Conservation (phyloP, 2,797 vertebrate genomes). For the Channallabes apus region DNA sequence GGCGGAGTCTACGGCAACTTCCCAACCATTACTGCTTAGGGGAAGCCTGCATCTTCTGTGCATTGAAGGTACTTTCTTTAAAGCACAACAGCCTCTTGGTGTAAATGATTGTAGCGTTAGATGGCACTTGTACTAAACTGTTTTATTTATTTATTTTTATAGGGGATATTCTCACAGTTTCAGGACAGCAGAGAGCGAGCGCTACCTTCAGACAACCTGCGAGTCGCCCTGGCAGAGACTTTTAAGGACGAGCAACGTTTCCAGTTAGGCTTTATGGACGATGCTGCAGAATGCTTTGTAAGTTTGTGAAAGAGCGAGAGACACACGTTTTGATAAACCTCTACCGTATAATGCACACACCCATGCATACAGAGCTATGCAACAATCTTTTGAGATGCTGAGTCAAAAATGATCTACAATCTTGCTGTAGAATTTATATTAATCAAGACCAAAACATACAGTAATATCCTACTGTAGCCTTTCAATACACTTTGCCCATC, state of each 20-base stretch:
- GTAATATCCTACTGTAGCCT: no score
- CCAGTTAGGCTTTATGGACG: conserved; percentile 98
- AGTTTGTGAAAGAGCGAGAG: conserved; percentile 61
- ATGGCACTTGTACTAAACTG: not conserved
- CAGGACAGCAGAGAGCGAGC: conserved; percentile 94
- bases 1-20: conserved; percentile 90
- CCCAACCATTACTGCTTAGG: conserved; percentile 92
- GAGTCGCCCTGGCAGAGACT: conserved; percentile 95
- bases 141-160: conserved; percentile 24
- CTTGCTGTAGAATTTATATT: no score
- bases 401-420: no score
- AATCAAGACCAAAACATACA: no score
- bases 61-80: conserved; percentile 84
- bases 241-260: conserved; percentile 98
- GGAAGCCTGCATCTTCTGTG: conserved; percentile 97
- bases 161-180: conserved; percentile 97
- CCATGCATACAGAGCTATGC: not conserved
- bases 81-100: not conserved
- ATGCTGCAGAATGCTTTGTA: conserved; percentile 98
- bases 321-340: no score
- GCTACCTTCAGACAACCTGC: conserved; percentile 92
- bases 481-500: no score
- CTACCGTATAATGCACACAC: not conserved
- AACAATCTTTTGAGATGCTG: not conserved
- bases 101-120: not conserved